Base-by-base conservation (phyloP, 2,888 invertebrate species). In the Nymphalis polychloros region DNA sequence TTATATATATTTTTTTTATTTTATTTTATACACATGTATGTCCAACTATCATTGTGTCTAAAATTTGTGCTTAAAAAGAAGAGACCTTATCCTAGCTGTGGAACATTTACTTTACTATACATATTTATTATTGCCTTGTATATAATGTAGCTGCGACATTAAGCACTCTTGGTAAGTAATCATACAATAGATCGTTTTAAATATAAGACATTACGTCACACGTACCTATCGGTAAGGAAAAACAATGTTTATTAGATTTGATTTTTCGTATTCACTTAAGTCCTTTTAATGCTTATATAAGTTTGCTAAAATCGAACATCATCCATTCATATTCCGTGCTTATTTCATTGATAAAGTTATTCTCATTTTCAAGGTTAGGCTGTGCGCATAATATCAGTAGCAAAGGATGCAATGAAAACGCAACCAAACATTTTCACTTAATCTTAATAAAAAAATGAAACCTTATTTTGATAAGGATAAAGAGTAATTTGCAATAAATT, bases 291-390 rank as follows among this genome's bases (percentile, higher is more conserved):
- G 8, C 31, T 31, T 55, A 8, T 27, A 53, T 31, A 31, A 31
- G 31, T 55, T 55, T 41, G 19, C 20, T 10, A 41, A 41, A 48
- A 47, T 48, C 80, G 79, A 77, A 77, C 75, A 75, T 71, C 73
- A 73, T 77, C 79, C 86, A 86, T 85, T 85, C 86, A 85, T 78
- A 78, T 81, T 79, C 77, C 77, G 75, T 80, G 78, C 76, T 10
- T 77, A 82, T 80, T 82, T 83, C 85, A 85, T 85, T 85, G 84
- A 85, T 83, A 83, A 84, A 80, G 65, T 77, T 75, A 75, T 75
- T 81, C 80, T 78, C 81, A 19, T 41, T 79, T 74, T 77, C 84
- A 85, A 85, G 86, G 86, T 81, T 82, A 80, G 71, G 67, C 59
- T 23, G 48, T n/a, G 59, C 76, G 75, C 73, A 77, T 81, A 81